Conservation (phyloP, 2,797 vertebrate species). For the Ctenosaura bakeri region DNA sequence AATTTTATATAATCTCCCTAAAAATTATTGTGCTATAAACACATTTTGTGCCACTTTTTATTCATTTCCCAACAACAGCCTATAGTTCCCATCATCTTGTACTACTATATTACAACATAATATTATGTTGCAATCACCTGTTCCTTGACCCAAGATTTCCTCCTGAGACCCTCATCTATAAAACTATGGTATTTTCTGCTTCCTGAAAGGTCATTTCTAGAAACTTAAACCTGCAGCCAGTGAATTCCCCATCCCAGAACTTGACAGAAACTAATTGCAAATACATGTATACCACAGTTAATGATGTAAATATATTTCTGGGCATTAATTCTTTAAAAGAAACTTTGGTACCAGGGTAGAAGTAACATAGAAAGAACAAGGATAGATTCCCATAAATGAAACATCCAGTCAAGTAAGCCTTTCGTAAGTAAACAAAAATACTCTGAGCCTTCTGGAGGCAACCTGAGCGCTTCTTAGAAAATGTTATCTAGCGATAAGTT, state of each 20-base stretch:
- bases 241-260: neutral
- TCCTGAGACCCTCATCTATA: neutral
- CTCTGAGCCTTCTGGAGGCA: too few species aligned
- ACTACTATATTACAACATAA: neutral
- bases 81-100: neutral
- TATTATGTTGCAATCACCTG: neutral
- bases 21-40: neutral
- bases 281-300: too few species aligned
- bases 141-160: neutral
- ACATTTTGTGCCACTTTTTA: neutral
- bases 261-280: neutral
- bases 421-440: too few species aligned
- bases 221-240: neutral
- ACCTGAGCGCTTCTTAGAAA: too few species aligned
- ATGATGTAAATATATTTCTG: too few species aligned
- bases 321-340: too few species aligned
- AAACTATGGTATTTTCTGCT: neutral
- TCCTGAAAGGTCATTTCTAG: neutral
- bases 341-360: too few species aligned
- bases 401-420: too few species aligned
- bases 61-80: neutral
- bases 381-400: too few species aligned
- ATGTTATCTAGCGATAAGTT: too few species aligned
- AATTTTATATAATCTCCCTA: neutral
- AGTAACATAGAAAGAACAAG: too few species aligned